Evolutionary conservation across 2,113 vertebrate genomes (phyloP).

Genomic region (Nothobranchius kuhntae): DNA sequence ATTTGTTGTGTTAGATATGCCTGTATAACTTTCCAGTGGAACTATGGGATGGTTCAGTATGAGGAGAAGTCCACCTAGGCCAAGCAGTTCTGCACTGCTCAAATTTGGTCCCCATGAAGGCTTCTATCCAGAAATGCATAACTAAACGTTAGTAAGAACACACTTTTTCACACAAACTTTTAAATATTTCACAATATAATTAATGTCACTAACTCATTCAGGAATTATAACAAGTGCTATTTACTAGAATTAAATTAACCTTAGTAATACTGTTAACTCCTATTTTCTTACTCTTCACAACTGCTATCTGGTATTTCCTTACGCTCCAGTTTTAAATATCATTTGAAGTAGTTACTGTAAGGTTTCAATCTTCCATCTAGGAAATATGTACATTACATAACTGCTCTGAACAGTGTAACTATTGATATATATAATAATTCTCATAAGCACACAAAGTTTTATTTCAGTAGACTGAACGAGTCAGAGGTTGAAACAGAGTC

Average conservation of each 20-base stretch:
- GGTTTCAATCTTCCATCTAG: neutral
- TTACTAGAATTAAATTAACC: neutral
- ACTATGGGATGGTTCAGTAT: constrained; percentile 34
- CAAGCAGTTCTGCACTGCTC: constrained; percentile 41
- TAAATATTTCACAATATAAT: neutral
- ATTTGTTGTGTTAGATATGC: constrained; percentile 43
- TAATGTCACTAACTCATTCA: neutral
- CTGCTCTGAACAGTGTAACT: too few relatives aligned
- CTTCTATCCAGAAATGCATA: constrained; percentile 62
- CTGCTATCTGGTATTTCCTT: neutral
- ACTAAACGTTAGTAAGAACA: constrained; percentile 30
- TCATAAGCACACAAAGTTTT: neutral
- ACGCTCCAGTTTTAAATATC: neutral
- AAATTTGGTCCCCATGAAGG: constrained; percentile 67
- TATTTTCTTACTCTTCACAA: neutral
- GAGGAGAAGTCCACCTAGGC: constrained; percentile 51
- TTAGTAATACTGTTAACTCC: neutral
- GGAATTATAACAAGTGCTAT: constrained; percentile 7
- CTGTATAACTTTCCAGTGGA: constrained; percentile 25
- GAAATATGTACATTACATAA: neutral
- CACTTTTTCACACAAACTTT: neutral
- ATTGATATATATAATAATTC: too few relatives aligned
- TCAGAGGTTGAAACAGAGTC: constrained; percentile 14
- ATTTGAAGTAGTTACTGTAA: neutral
- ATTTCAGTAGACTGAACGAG: constrained; percentile 1